These are phyloP conservation scores for Maccullochella peelii DNA, from an alignment of 2,113 vertebrate species.

Conservation along the genomic window DNA sequence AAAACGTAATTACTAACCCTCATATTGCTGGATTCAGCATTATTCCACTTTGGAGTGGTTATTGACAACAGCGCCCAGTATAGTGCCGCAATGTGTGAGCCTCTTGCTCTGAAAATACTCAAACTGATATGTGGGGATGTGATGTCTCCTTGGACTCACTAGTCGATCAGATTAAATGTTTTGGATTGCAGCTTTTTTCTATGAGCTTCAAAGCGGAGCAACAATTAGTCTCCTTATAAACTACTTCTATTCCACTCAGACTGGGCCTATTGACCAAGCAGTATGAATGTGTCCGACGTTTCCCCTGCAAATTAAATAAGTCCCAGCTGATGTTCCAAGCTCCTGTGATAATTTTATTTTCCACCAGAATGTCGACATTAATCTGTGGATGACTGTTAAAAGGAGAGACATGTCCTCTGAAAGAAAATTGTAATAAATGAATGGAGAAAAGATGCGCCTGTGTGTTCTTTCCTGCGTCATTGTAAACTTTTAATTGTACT, in stretches of 20 bases:
- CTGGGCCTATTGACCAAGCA: slow-evolving; percentile 39
- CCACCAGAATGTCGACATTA: slow-evolving; percentile 50
- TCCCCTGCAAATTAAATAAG: slow-evolving; percentile 64
- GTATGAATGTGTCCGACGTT: slow-evolving; percentile 38
- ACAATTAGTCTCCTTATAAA: slow-evolving; percentile 44
- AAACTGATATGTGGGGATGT: slow-evolving; percentile 5
- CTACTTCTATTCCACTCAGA: slow-evolving; percentile 34
- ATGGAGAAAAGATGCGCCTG: slow-evolving; percentile 62
- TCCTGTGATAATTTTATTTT: slow-evolving; percentile 58
- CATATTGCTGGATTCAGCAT: slow-evolving; percentile 12
- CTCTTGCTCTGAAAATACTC: slow-evolving; percentile 13
- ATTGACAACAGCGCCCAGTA: slow-evolving; percentile 17
- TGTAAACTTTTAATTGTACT: slow-evolving; percentile 91
- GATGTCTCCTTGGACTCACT: slow-evolving; percentile 5
- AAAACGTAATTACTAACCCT: neutral
- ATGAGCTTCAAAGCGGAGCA: slow-evolving; percentile 33
- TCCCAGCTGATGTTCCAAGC: slow-evolving; percentile 61
- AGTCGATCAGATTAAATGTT: slow-evolving; percentile 36
- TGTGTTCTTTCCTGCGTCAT: slow-evolving; percentile 78
- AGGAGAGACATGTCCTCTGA: slow-evolving; percentile 35
- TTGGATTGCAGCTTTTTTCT: slow-evolving; percentile 16
- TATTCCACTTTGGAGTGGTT: slow-evolving; percentile 1
- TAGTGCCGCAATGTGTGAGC: neutral
- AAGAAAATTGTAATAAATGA: slow-evolving; percentile 66
- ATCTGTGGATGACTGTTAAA: slow-evolving; percentile 51